Percentiles rank a stretch among this genome's conserved stretches.
Evolutionary conservation across 2,797 vertebrate species (phyloP).

Genomic region (Tachyglossus aculeatus): DNA sequence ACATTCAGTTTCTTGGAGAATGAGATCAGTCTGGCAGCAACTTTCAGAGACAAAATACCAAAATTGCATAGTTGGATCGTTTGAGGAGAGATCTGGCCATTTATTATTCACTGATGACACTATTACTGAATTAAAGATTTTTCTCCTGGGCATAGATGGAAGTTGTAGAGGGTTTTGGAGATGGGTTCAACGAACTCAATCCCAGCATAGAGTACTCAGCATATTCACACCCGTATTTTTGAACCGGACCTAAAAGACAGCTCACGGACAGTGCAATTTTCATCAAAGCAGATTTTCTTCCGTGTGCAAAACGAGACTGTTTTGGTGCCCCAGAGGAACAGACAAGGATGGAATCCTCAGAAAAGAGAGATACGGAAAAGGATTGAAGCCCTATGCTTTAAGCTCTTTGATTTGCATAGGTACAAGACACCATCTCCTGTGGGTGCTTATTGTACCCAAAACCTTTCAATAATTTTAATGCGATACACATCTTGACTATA

Average conservation of each 20-base stretch:
- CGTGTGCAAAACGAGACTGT: rapidly evolving
- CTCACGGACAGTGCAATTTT: not conserved
- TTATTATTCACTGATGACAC: not conserved
- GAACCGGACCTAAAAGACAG: too few species aligned
- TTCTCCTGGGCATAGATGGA: not conserved
- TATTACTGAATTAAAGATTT: not conserved
- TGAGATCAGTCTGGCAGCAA: not conserved
- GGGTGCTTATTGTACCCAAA: constrained; percentile 12
- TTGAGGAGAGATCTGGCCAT: not conserved
- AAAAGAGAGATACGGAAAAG: not conserved
- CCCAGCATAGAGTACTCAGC: too few species aligned
- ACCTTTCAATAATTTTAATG: constrained; percentile 26
- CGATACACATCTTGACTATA: constrained; percentile 15
- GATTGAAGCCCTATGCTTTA: not conserved
- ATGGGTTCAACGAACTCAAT: not conserved
- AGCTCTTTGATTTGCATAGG: constrained; percentile 26
- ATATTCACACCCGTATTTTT: too few species aligned
- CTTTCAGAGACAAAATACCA: too few species aligned
- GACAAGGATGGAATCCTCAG: not conserved
- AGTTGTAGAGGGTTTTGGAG: not conserved
- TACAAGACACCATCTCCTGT: not conserved
- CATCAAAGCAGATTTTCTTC: not conserved
- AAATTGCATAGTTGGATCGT: too few species aligned
- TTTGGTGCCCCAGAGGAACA: not conserved
- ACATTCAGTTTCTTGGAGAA: not conserved